Evolutionary conservation across 2,888 invertebrate genomes (phyloP).

Genomic region (Dorcus parallelipipedus): DNA sequence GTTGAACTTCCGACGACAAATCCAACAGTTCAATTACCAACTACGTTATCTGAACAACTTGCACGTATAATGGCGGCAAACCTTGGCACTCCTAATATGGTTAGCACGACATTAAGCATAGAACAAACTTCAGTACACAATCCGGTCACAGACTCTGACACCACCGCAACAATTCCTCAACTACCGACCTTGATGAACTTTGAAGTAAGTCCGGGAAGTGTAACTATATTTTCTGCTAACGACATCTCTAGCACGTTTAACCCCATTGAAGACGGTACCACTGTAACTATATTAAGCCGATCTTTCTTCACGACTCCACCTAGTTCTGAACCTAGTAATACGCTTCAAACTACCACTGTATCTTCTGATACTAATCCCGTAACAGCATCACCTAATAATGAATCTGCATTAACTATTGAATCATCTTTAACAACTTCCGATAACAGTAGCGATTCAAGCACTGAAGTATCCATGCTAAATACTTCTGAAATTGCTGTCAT

Average conservation of each 20-base stretch:
- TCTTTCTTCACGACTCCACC: constrained; percentile 40
- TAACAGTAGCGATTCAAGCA: constrained; percentile 6
- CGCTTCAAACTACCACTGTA: constrained; percentile 7
- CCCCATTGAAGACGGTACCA: constrained; percentile 54
- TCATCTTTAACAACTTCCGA: constrained; percentile 12
- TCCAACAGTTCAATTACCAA: neutral
- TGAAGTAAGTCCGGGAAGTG: constrained; percentile 47
- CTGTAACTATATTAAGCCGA: constrained; percentile 54
- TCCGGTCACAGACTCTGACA: constrained; percentile 33
- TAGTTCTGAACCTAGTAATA: constrained; percentile 14
- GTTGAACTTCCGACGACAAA: constrained; percentile 1
- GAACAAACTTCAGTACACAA: constrained; percentile 44
- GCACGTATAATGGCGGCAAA: constrained; percentile 12
- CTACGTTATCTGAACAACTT: constrained; percentile 8
- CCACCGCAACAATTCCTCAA: constrained; percentile 36
- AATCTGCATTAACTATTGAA: constrained; percentile 13
- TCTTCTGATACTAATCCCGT: constrained; percentile 10
- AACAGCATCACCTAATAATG: constrained; percentile 8
- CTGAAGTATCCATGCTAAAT: constrained; percentile 1
- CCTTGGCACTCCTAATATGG: constrained; percentile 43
- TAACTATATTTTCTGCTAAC: constrained; percentile 44
- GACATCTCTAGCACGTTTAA: constrained; percentile 43
- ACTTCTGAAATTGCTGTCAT: neutral
- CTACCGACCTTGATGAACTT: constrained; percentile 37
- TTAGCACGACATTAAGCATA: constrained; percentile 46